Evolutionary conservation across 2,113 vertebrate genomes (phyloP).

Genomic region (Ceyx melanurus): DNA sequence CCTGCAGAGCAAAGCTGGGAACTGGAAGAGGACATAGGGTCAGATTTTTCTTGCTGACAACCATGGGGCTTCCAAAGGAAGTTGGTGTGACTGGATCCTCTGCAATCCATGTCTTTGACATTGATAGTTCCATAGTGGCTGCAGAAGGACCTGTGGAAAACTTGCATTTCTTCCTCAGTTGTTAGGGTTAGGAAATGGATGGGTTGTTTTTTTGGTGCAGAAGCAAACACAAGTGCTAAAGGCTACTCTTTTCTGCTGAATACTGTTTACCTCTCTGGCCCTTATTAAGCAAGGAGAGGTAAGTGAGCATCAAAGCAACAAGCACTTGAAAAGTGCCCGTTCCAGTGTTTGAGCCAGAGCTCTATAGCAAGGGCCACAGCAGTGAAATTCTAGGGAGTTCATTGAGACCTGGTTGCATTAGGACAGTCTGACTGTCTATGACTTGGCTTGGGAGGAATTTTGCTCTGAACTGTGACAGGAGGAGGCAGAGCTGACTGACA

Average conservation of each 20-base stretch:
- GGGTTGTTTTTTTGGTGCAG: neutral
- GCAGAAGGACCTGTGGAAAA: neutral
- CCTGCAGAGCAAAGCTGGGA: neutral
- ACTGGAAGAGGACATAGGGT: neutral
- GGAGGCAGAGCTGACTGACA: neutral
- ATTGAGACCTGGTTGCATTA: neutral
- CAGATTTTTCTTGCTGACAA: neutral
- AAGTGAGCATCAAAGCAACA: neutral
- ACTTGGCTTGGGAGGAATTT: neutral
- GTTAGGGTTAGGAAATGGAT: neutral
- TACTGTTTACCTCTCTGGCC: neutral
- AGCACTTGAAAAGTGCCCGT: neutral
- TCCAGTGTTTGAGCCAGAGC: neutral
- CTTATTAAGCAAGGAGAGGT: neutral
- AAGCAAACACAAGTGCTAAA: neutral
- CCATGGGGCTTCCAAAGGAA: neutral
- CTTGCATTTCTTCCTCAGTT: neutral
- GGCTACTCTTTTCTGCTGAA: neutral
- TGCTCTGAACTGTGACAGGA: neutral
- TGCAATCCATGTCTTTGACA: neutral
- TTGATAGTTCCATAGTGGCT: neutral
- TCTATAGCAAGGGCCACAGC: neutral
- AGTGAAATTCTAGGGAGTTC: neutral
- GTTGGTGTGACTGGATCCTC: neutral
- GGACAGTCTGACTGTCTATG: neutral